Evolutionary conservation across 2,888 invertebrate species (phyloP).

Genomic region (Aphidius colemani): DNA sequence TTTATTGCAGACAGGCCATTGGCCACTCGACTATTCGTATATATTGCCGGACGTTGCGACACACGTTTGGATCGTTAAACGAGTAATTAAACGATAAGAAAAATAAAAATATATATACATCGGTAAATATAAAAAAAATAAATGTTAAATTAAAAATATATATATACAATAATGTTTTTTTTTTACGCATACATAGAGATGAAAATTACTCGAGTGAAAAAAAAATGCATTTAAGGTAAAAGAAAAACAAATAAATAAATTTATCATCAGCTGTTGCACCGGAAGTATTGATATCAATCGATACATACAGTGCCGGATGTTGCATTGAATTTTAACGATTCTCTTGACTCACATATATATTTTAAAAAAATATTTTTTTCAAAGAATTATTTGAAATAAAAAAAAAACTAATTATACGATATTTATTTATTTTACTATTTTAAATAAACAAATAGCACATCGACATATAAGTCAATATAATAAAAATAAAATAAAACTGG

Average conservation of each 20-base stretch:
- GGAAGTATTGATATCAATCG: conserved; percentile 20
- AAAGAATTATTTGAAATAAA: too few relatives aligned
- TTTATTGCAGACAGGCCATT: conserved; percentile 16
- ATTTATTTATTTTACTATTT: neutral
- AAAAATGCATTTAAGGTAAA: conserved; percentile 1
- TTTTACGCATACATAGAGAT: neutral
- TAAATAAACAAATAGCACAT: too few relatives aligned
- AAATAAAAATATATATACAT: neutral
- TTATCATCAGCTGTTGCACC: conserved; percentile 17
- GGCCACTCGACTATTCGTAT: conserved; percentile 15
- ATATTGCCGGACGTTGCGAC: conserved; percentile 31
- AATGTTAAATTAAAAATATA: conserved; percentile 7
- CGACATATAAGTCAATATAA: too few relatives aligned
- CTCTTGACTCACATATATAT: too few relatives aligned
- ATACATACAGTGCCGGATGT: conserved; percentile 12
- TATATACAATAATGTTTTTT: neutral
- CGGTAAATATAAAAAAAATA: neutral
- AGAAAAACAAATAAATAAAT: neutral
- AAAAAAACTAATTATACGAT: neutral
- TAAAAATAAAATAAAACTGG: too few relatives aligned
- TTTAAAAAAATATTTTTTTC: too few relatives aligned
- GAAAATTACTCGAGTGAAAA: neutral
- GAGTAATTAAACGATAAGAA: conserved; percentile 28
- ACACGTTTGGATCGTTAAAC: conserved; percentile 31
- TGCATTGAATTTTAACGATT: conserved; percentile 17